phyloP scores from a whole-genome alignment of 37 sponge, comb jelly and placozoan genomes.

The Ephydatia muelleri region DNA sequence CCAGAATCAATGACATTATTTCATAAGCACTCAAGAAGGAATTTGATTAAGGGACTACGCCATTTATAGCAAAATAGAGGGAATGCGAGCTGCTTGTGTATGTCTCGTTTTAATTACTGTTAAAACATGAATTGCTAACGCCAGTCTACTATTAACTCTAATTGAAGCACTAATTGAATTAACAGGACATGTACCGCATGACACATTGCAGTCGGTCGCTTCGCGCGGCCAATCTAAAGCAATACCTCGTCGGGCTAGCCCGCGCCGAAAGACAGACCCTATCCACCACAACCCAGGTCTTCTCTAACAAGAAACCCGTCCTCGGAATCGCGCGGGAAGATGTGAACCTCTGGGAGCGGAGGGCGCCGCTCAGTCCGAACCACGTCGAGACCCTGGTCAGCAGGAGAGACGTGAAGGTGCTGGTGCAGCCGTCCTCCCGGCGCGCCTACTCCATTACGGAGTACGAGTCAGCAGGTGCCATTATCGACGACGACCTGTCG shows the following conservation, averaged over 20 bases:
- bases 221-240: background rate
- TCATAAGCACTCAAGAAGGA: no score
- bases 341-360: conserved; percentile 92
- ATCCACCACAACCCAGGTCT: background rate
- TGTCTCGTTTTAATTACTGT: no score
- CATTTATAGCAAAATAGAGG: no score
- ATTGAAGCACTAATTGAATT: background rate
- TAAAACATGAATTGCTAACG: no score
- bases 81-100: no score
- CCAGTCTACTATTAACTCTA: no score
- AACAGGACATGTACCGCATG: background rate
- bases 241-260: background rate
- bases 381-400: conserved; percentile 84
- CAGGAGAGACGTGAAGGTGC: conserved; percentile 73
- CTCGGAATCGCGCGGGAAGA: conserved; percentile 94
- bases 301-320: conserved; percentile 3
- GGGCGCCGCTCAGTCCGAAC: conserved; percentile 93
- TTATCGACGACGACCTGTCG: conserved; percentile 83
- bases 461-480: conserved; percentile 89
- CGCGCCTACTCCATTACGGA: conserved; percentile 88
- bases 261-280: background rate
- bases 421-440: conserved; percentile 94
- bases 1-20: no score
- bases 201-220: background rate
- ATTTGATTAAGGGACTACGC: no score